Evolutionary conservation across 2,888 invertebrate species (phyloP), one percentile per base, ranked within the genome.

Genomic region (Heteromyza rotundicornis): DNA sequence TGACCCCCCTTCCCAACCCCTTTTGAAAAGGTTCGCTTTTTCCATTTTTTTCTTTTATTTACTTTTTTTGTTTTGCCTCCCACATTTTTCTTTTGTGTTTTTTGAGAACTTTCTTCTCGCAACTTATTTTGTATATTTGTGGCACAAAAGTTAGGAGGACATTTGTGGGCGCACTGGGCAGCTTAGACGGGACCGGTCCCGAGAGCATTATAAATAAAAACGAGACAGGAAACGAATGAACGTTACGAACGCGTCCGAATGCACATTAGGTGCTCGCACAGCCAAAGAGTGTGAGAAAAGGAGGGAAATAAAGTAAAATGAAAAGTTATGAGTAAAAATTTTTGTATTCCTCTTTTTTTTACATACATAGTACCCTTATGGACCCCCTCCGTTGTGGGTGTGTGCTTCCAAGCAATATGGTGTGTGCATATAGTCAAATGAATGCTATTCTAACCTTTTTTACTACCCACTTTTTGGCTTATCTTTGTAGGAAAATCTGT

Each of bases 161-260:
- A 56, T 22, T 55, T 55, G 54, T 35, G 36, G 54, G 22, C 36
- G 36, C 54, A 16, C 12, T 44, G 27, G 40, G 36, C 57, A 65
- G 68, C 67, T 68, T 71, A 68, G 68, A 68, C 66, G 68, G 69
- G 51, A 58, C 66, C 69, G 65, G 59, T 67, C 65, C 68, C 68
- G 65, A 60, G 64, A 63, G 69, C 66, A 71, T 69, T 76, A 70
- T 76, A 73, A 76, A 77, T 72, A 71, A 75, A n/a, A 77, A 73
- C 69, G 77, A 73, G 76, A 76, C 77, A 75, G 77, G 68, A 76
- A 77, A 73, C 14, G 44, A 56, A 12, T 23, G 44, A 20, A 44
- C 22, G 14, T 5, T n/a, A 44, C 56, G 56, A 56, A 54, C 2
- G 20, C 54, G 54, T 54, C 40, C 56, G 56, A 44, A 40, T 56